A percentile compares a stretch with the other conserved stretches of the same genome.
Evolutionary conservation across 2,797 vertebrate species (phyloP).

Genomic region (Petrocephalus schoutedeni): DNA sequence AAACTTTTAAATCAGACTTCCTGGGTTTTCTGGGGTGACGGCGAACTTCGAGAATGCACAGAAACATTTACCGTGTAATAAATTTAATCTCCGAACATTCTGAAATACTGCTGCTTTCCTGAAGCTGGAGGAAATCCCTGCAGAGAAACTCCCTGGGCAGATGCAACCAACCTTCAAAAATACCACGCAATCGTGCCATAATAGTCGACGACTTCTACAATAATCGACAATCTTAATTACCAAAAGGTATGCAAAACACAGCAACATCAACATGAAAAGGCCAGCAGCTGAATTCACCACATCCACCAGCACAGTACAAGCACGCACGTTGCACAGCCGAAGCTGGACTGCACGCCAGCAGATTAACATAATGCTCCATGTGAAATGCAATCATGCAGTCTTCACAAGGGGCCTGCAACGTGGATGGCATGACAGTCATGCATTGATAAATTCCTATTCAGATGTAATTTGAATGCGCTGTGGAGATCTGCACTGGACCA

Average conservation of each 20-base stretch:
- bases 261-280: not conserved
- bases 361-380: not conserved
- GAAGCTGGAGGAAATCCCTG: not conserved
- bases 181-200: constrained; percentile 50
- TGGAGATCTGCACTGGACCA: not conserved
- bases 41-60: not conserved
- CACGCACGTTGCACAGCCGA: not conserved
- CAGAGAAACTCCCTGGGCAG: constrained; percentile 34
- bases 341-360: not conserved
- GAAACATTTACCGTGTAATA: not conserved
- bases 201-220: constrained; percentile 21
- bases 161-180: constrained; percentile 48
- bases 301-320: not conserved
- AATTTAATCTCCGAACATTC: not conserved
- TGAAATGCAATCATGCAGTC: not conserved
- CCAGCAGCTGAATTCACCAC: not conserved
- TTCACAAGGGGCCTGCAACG: not conserved
- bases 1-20: too few species aligned
- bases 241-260: not conserved
- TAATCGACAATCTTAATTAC: not conserved
- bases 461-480: not conserved
- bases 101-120: not conserved
- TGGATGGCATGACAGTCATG: not conserved
- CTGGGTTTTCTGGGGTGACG: not conserved
- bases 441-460: not conserved